Base-by-base conservation (phyloP, 2,888 invertebrate species). In the Stramonita haemastoma region DNA sequence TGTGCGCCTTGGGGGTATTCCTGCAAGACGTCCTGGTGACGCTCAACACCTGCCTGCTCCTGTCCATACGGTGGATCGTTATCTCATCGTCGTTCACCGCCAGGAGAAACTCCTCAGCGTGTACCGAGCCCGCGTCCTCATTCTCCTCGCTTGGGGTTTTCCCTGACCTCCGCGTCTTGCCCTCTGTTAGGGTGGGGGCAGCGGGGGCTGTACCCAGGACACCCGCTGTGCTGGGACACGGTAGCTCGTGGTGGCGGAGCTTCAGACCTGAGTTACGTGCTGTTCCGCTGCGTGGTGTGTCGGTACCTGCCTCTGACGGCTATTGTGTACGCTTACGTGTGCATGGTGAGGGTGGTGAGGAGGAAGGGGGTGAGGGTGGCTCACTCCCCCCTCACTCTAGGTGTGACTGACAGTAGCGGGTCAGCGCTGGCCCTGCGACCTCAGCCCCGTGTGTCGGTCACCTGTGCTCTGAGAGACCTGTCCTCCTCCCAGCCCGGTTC, bases 51-150 rank as follows among this genome's bases (percentile, higher is more conserved):
- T 91, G 90, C 56, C 92, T 94, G n/a, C 89, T 95, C 29, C 90
- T 95, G 11, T 90, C 93, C 0, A 95, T 95, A 95, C 94, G 89
- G 86, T 93, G 1, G 95, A 95, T 88, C 90, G 95, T 15, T 95
- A 94, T 86, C 88, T 93, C 29, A 95, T 95, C 85, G 93, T 95
- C 29, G 94, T 95, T 0, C 92, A 92, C 34, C 90, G 92, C 32
- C 90, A 90, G 34, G 94, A 95, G 88, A 92, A 91, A 87, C 91
- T 95, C 8, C 91, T 95, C 8, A 92, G 91, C 26, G 91, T 92
- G 11, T 89, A 87, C 46, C 89, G 91, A 13, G 92, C 95, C 19
- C 92, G 92, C 36, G 19, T 91, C 2, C 83, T 94, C 11, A 91
- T 95, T 13, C 66, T 90, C 0, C 36, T 92, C 0, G 91, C 93